Conservation (phyloP, 2,797 vertebrate genomes). For the Falco novaeseelandiae region DNA sequence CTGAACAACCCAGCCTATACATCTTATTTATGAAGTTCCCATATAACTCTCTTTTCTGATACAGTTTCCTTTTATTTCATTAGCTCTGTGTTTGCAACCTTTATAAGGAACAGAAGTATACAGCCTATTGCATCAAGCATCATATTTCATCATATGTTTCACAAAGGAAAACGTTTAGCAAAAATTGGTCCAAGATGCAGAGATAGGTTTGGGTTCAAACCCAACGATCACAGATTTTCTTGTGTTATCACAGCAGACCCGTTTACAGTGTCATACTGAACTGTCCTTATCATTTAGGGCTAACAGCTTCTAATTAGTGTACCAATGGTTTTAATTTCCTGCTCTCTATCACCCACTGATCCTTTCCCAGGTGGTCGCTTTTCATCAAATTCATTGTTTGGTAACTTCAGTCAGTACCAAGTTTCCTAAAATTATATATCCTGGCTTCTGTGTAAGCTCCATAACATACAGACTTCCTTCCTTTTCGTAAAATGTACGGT, state of each 20-base stretch:
- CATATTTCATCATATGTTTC: background rate
- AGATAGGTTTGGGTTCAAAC: background rate
- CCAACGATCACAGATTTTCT: background rate
- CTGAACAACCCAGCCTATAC: background rate
- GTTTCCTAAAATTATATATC: background rate
- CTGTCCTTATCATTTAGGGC: background rate
- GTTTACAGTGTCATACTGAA: background rate
- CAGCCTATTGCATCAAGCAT: background rate
- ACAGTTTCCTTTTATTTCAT: background rate
- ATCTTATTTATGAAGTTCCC: background rate
- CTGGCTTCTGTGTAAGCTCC: background rate
- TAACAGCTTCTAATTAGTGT: background rate
- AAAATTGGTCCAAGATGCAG: background rate
- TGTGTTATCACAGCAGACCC: background rate
- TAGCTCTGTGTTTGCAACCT: background rate
- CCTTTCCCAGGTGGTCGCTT: background rate
- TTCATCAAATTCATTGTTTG: background rate
- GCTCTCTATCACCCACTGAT: background rate
- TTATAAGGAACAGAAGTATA: background rate
- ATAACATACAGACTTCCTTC: background rate
- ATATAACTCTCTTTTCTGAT: background rate
- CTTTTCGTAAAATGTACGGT: background rate
- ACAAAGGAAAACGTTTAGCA: background rate
- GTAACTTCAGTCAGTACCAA: background rate
- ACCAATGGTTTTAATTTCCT: slow-evolving; percentile 24